A percentile compares a stretch with the other conserved stretches of the same genome.
phyloP scores from a whole-genome alignment of 1,140 invertebrate species.

The Brachionus plicatilis region DNA sequence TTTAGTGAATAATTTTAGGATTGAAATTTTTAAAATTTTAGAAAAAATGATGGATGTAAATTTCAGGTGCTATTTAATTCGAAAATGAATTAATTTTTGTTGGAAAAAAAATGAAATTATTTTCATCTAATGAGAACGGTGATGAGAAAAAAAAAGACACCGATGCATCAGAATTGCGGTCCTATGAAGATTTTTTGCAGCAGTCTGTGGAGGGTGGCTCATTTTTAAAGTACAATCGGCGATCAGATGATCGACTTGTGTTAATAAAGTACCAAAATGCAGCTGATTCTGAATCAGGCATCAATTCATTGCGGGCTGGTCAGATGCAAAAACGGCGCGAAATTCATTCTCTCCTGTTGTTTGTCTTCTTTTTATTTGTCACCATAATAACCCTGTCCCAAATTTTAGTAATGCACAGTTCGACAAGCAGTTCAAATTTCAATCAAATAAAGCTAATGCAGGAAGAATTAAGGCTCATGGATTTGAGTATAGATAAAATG shows the following conservation, averaged over 20 bases:
- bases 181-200: not conserved
- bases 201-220: not conserved
- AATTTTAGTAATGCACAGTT: constrained; percentile 38
- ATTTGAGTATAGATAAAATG: constrained; percentile 33
- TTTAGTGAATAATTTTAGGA: too few species aligned
- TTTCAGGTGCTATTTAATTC: not conserved
- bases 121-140: not conserved
- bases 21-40: not conserved
- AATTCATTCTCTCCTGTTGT: constrained; percentile 17
- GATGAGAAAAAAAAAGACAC: not conserved
- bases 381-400: constrained; percentile 35
- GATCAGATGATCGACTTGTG: not conserved
- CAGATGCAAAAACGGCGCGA: constrained; percentile 22
- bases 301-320: not conserved
- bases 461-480: constrained; percentile 36
- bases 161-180: not conserved
- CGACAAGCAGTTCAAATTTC: constrained; percentile 11
- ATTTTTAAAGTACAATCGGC: not conserved
- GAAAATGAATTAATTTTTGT: not conserved
- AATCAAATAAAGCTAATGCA: constrained; percentile 39
- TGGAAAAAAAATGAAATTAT: not conserved
- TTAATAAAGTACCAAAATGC: constrained; percentile 5
- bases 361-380: constrained; percentile 35
- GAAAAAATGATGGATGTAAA: not conserved
- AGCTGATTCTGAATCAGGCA: not conserved